Base-by-base conservation (phyloP, 2,797 vertebrate genomes). In the Chanos chanos region DNA sequence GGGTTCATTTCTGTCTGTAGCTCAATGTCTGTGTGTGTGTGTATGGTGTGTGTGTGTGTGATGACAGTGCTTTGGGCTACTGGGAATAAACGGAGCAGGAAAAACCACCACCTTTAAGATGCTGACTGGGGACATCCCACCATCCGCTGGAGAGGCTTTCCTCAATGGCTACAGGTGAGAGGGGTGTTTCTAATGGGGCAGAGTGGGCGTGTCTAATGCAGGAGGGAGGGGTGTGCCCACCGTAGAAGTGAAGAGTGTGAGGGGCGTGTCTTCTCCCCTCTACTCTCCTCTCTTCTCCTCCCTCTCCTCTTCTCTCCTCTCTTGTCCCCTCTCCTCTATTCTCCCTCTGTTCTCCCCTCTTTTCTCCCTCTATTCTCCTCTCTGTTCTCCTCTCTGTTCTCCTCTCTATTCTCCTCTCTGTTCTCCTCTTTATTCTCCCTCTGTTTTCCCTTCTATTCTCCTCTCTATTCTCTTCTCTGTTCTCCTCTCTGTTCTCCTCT, bases 81-180 rank as follows among this genome's bases (percentile, higher is more conserved):
- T 99, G 68, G 97, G 97, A 66, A 96, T 99, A 76, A 99, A 99
- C 19, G 97, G 97, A 27, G 96, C 96, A 28, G 96, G 97, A 36
- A 99, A 99, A 83, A 96, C 97, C 41, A 97, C 97, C 51, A 99
- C 94, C 13, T 99, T 99, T 81, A 98, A 98, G 87, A 99, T 99
- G 96, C 80, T 99, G 82, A 99, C 97, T 34, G 96, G 97, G 76
- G 97, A 99, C 78, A 96, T 95, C 52, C 86, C 89, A 28, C 91
- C 94, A 72, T 95, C 95, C 7, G 81, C 86, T 66, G 97, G 96
- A 76, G 94, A 99, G 79, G 95, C 97, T 79, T 97, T 94, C 66
- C 87, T 99, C 65, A 95, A 94, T 60, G 94, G 93, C 84, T 91
- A 93, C 85, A 99, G 96, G 96, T 98, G 76, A 88, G 85, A 51